Conservation (phyloP, 2,888 invertebrate species). For the Thymelicus acteon region DNA sequence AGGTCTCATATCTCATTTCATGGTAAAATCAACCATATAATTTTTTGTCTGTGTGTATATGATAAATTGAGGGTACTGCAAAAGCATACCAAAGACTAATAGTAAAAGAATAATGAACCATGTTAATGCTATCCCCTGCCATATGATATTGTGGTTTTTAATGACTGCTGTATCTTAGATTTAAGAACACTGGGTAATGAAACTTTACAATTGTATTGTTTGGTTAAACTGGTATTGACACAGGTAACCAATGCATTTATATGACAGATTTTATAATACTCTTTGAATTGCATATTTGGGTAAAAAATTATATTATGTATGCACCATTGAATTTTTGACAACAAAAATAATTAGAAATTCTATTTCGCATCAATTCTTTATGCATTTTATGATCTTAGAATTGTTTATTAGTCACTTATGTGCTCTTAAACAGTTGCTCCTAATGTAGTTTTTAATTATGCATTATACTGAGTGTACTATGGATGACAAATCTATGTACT, state of each 20-base stretch:
- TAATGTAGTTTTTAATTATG: neutral
- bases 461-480: neutral
- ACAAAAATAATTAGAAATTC: no score
- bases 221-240: constrained; percentile 5
- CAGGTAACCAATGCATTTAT: constrained; percentile 23
- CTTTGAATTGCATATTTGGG: neutral
- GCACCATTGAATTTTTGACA: no score
- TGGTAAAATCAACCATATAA: neutral
- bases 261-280: constrained; percentile 16
- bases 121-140: constrained; percentile 22
- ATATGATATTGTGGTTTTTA: constrained; percentile 27
- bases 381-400: neutral
- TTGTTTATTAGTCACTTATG: neutral
- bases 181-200: constrained; percentile 19
- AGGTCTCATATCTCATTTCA: no score
- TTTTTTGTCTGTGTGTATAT: neutral
- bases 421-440: neutral
- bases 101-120: constrained; percentile 27
- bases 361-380: no score
- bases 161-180: constrained; percentile 19
- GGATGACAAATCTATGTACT: neutral
- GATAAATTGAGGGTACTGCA: constrained; percentile 37
- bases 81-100: constrained; percentile 45
- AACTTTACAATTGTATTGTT: constrained; percentile 9
- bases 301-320: neutral